Evolutionary conservation across 1,140 invertebrate species (phyloP).

Genomic region (Pseudoatta argentina): DNA sequence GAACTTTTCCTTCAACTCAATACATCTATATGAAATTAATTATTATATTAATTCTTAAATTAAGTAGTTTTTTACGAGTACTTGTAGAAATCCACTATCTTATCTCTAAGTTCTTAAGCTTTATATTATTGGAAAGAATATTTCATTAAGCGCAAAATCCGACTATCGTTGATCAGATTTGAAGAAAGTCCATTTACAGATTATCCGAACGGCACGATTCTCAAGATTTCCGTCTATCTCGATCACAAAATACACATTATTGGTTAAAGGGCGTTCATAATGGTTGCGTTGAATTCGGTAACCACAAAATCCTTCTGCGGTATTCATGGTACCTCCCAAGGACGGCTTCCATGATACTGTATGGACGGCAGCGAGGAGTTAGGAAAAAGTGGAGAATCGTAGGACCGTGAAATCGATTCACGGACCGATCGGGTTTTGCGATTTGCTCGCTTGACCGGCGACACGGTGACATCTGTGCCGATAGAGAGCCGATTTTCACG

Average conservation of each 20-base stretch:
- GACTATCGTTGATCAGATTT: constrained; percentile 38
- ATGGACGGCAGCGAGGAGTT: constrained; percentile 42
- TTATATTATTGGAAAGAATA: not conserved
- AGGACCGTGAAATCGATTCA: constrained; percentile 76
- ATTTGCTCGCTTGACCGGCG: constrained; percentile 67
- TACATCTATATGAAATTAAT: not conserved
- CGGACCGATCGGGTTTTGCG: constrained; percentile 59
- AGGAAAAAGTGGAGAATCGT: constrained; percentile 70
- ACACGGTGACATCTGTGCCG: constrained; percentile 74
- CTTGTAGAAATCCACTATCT: not conserved
- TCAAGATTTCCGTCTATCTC: not conserved
- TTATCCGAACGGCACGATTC: constrained; percentile 23
- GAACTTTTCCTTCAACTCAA: too few species aligned
- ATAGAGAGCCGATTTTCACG: constrained; percentile 58
- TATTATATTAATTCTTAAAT: not conserved
- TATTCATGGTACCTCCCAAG: constrained; percentile 30
- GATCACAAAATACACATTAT: constrained; percentile 35
- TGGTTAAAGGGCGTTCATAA: constrained; percentile 30
- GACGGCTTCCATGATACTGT: constrained; percentile 16
- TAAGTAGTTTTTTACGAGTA: not conserved
- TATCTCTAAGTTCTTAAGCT: not conserved
- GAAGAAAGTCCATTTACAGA: constrained; percentile 18
- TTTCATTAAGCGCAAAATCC: constrained; percentile 2
- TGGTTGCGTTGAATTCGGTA: constrained; percentile 44
- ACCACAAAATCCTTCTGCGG: constrained; percentile 53